These are phyloP conservation scores for Eupithecia inturbata DNA, from an alignment of 2,888 invertebrate genomes.

Conservation along the genomic window DNA sequence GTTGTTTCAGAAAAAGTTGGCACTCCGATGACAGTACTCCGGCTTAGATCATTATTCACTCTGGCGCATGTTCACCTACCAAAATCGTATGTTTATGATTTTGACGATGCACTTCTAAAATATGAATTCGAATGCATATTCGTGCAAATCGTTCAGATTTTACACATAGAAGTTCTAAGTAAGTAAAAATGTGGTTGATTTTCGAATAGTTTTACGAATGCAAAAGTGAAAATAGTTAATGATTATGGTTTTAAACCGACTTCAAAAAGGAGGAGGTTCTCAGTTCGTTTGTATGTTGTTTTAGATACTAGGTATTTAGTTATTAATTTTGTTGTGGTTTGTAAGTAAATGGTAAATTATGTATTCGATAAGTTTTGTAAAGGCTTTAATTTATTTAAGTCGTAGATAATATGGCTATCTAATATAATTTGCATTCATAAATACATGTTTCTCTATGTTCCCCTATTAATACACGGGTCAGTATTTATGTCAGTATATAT, in stretches of 20 bases:
- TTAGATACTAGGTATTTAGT: constrained; percentile 8
- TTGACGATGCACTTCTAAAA: constrained; percentile 2
- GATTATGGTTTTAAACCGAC: neutral
- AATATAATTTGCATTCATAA: constrained; percentile 33
- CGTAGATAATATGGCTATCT: constrained; percentile 55
- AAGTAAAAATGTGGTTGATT: neutral
- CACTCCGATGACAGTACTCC: constrained; percentile 80
- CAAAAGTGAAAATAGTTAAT: neutral
- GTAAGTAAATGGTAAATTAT: constrained; percentile 35
- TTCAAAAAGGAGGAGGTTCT: no score
- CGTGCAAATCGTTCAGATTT: neutral
- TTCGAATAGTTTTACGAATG: neutral
- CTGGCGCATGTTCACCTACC: constrained; percentile 10
- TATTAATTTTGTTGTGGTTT: constrained; percentile 34
- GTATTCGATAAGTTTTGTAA: constrained; percentile 54
- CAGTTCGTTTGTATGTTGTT: no score
- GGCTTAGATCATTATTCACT: constrained; percentile 56
- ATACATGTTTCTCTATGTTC: neutral
- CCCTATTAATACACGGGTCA: neutral
- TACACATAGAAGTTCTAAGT: neutral
- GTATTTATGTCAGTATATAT: neutral
- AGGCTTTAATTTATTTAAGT: constrained; percentile 76
- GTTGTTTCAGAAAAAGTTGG: constrained; percentile 73
- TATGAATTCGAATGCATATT: neutral
- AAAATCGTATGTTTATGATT: constrained; percentile 19